These are phyloP conservation scores for Agapornis canus DNA, from an alignment of 2,797 vertebrate genomes.

Conservation along the genomic window DNA sequence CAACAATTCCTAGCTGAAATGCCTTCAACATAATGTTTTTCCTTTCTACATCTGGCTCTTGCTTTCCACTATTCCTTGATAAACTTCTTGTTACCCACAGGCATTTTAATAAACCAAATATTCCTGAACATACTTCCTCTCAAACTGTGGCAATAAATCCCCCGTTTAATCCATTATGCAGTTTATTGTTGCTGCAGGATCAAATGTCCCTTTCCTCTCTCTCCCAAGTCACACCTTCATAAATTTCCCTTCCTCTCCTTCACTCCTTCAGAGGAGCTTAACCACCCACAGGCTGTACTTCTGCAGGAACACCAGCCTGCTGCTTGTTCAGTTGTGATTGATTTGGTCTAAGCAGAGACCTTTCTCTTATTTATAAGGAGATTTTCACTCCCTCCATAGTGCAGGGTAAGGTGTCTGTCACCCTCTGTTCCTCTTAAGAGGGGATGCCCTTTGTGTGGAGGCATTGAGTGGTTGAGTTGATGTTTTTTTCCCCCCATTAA, in stretches of 20 bases:
- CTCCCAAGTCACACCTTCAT: not conserved
- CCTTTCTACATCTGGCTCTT: not conserved
- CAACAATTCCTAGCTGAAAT: not conserved
- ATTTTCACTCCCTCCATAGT: not conserved
- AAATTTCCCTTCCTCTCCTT: conserved; percentile 10
- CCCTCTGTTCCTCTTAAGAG: not conserved
- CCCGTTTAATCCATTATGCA: not conserved
- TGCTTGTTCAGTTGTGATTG: not conserved
- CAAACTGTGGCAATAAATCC: not conserved
- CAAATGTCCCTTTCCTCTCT: not conserved
- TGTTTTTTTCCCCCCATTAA: not conserved
- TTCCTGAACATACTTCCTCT: not conserved
- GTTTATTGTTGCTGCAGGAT: not conserved
- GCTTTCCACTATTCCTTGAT: not conserved
- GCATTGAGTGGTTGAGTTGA: not conserved
- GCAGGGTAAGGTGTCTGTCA: not conserved
- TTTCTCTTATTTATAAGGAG: not conserved
- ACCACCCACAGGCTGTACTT: conserved; percentile 1
- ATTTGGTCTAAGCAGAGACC: not conserved
- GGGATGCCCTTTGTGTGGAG: not conserved
- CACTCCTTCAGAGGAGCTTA: not conserved
- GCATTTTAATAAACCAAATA: conserved; percentile 15
- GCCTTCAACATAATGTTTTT: not conserved
- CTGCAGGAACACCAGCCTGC: not conserved
- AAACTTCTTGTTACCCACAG: not conserved